Base-by-base conservation (phyloP, 2,113 vertebrate genomes). In the Motacilla alba region DNA sequence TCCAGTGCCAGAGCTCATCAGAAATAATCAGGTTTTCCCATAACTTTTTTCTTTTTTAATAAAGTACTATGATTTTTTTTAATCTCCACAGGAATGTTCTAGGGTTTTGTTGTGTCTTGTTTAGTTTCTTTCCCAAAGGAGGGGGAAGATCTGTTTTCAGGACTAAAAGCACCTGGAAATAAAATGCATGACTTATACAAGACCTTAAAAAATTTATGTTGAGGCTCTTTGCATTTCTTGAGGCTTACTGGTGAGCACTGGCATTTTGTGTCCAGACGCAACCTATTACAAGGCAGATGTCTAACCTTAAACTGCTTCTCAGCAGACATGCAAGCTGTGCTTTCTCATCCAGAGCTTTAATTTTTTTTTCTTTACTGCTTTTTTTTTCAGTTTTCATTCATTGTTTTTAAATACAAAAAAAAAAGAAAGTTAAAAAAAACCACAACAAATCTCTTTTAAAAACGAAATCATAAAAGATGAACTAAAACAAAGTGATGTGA, bases 141-240 rank as follows among this genome's bases (percentile, higher is more conserved):
- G 64, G 3, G 17, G 47, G 52, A 95, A 86, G 91, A 89, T 89
- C 83, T 94, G 79, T 69, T 93, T 95, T 93, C 63, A 90, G 70
- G 70, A 80, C 81, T 87, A 93, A 86, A 91, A 95, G 78, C 93
- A 93, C 93, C 91, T 96, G 87, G 91, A 95, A 95, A 93, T 80
- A 94, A 94, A 94, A 80, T 26, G 46, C 43, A 76, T 86, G 58
- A 94, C 82, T 96, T 95, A 94, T 72, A 87, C 18, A 35, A 81
- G 77, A 79, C n/a, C 49, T 87, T 94, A 53, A 93, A 94, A 91
- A 85, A 64, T 63, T 83, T 78, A 84, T 94, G 19, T 33, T 52
- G 68, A 63, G 49, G 22, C 53, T 83, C 72, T 86, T 67, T 60
- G 55, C 73, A 80, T 96, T 94, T 91, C 56, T 91, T 58, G 67